Evolutionary conservation across 2,797 vertebrate species (phyloP).

Genomic region (Phrynocephalus guinanensis): DNA sequence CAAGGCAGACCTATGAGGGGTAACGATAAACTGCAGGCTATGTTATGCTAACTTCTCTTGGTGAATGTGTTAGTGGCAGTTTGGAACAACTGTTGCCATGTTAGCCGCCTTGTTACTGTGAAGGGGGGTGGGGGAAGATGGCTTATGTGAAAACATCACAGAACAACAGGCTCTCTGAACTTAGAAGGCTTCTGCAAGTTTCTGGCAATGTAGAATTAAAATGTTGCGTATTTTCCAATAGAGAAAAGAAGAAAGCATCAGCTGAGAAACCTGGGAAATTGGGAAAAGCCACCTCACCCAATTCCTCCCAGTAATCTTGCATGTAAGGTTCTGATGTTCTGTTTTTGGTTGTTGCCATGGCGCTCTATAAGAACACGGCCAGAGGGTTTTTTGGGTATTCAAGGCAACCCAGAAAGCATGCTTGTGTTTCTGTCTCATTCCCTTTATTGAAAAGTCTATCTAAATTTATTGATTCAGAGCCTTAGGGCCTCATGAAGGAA

Average conservation of each 20-base stretch:
- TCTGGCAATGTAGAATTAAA: background rate
- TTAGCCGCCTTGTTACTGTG: conserved; percentile 48
- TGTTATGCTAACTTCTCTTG: conserved; percentile 48
- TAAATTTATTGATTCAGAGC: conserved; percentile 61
- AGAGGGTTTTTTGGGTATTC: conserved; percentile 58
- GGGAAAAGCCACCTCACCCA: background rate
- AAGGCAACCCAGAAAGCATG: conserved; percentile 31
- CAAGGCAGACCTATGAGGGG: conserved; percentile 57
- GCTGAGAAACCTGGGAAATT: background rate
- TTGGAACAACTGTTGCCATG: conserved; percentile 37
- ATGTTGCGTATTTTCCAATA: background rate
- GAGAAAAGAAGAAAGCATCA: background rate
- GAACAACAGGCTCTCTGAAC: conserved; percentile 7
- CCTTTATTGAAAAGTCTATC: conserved; percentile 54
- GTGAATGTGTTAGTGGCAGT: conserved; percentile 59
- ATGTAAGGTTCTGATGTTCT: conserved; percentile 28
- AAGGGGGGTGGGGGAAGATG: conserved; percentile 43
- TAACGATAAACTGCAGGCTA: conserved; percentile 35
- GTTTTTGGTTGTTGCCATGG: conserved; percentile 36
- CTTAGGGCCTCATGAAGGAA: conserved; percentile 46
- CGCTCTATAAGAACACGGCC: conserved; percentile 27
- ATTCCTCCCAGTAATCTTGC: conserved; percentile 36
- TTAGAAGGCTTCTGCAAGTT: background rate
- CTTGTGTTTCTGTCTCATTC: conserved; percentile 45
- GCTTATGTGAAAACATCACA: conserved; percentile 20